Conservation (phyloP, 2,797 vertebrate species). For the Gila robusta region DNA sequence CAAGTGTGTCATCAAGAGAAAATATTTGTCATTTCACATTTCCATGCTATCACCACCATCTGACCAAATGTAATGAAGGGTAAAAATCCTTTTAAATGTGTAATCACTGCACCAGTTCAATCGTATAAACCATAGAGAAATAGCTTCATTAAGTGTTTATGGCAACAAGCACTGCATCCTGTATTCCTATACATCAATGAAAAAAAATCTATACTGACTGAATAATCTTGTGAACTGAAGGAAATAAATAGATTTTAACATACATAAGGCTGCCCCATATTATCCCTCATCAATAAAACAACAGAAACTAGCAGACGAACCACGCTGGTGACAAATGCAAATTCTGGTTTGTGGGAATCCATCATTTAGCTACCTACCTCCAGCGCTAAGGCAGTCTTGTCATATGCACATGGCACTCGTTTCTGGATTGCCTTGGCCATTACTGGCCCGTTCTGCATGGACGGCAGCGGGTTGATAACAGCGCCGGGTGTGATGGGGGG, state of each 20-base stretch:
- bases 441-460: constrained; percentile 95
- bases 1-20: constrained; percentile 18
- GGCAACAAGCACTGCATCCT: not conserved
- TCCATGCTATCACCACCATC: constrained; percentile 22
- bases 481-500: constrained; percentile 87
- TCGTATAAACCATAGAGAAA: not conserved
- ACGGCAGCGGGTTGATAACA: constrained; percentile 88
- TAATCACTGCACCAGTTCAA: not conserved
- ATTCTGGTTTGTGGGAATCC: not conserved
- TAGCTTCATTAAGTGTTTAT: not conserved
- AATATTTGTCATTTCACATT: constrained; percentile 20
- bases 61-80: not conserved
- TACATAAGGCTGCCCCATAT: not conserved
- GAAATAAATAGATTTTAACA: not conserved
- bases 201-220: not conserved
- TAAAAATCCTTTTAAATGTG: constrained; percentile 6
- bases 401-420: constrained; percentile 97
- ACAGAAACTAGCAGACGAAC: not conserved
- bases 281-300: not conserved
- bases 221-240: not conserved
- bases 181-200: not conserved
- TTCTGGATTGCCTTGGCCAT: constrained; percentile 98
- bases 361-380: constrained; percentile 83
- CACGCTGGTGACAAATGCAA: not conserved
- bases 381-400: constrained; percentile 96